Evolutionary conservation across 2,797 vertebrate genomes (phyloP).

Genomic region (Falco peregrinus): DNA sequence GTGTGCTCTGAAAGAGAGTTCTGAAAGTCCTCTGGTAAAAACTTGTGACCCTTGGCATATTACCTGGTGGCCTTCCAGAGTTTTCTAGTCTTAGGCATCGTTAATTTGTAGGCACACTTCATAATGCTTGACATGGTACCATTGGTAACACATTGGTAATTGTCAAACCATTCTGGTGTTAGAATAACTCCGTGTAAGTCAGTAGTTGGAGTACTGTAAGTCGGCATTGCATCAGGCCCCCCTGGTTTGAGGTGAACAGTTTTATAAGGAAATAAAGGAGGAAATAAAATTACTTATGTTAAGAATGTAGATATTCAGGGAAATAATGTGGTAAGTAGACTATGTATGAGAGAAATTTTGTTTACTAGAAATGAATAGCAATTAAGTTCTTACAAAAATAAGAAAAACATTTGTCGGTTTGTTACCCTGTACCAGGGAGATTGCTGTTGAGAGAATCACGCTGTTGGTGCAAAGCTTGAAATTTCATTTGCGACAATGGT

Average conservation of each 20-base stretch:
- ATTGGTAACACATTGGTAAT: not conserved
- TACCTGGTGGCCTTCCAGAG: not conserved
- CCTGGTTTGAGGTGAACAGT: not conserved
- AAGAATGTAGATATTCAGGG: not conserved
- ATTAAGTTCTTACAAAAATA: not conserved
- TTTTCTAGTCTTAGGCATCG: not conserved
- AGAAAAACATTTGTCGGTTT: not conserved
- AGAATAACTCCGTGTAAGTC: not conserved
- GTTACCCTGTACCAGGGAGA: not conserved
- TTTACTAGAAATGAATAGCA: not conserved
- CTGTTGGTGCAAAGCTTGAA: not conserved
- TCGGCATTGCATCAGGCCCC: not conserved
- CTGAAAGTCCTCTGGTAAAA: not conserved
- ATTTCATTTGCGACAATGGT: not conserved
- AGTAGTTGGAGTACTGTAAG: not conserved
- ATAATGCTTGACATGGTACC: fast-evolving
- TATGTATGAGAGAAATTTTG: not conserved
- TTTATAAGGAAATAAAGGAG: not conserved
- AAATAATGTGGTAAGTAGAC: not conserved
- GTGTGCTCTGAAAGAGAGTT: not conserved
- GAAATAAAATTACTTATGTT: not conserved
- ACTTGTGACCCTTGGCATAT: not conserved
- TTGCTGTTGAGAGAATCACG: not conserved
- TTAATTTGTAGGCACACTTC: not conserved
- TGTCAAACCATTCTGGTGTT: not conserved